Base-by-base conservation (phyloP, 2,797 vertebrate species). In the Xyrichtys novacula region DNA sequence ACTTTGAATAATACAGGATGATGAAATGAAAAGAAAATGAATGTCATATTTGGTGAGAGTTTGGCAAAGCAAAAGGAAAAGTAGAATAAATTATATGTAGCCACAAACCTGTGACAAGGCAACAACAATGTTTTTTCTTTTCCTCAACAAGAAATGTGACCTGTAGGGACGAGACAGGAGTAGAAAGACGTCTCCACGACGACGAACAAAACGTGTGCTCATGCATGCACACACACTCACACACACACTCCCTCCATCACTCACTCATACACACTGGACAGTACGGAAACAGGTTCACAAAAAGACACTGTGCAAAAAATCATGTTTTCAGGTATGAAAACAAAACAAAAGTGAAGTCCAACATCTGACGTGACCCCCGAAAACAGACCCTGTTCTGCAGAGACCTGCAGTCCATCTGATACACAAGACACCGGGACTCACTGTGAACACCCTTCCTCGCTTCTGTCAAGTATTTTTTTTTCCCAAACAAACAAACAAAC, bases 301-400 rank as follows among this genome's bases (percentile, higher is more conserved):
- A 90, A 78, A 88, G 85, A 92, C 85, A 65, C 78, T 93, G 92
- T 94, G 93, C 92, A 93, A 93, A 94, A 94, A 92, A 87, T 66
- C 40, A 83, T 71, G 76, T 89, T 87, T 88, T 84, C 86, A 83
- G 81, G 74, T 84, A 39, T 64, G 85, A 89, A 91, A 92, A 90
- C 68, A 64, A 81, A 74, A 69, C 65, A 77, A 80, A 76, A 55
- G 80, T 85, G 65, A 86, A 67, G 53, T 73, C 44, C 50, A 74
- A 83, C 74, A 62, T 71, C 26, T 74, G 60, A 73, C 65, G 20
- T 50, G 5, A 3, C 68, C 58, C 73, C 42, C 20, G 66, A 59
- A 76, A 61, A 76, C 76, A 82, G 82, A 91, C 91, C 90, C 90
- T 89, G 91, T 91, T 80, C 64, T 85, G 85, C 89, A 69, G 50